phyloP scores from a whole-genome alignment of 2,888 invertebrate species.

The Phoenoteleia sp. region DNA sequence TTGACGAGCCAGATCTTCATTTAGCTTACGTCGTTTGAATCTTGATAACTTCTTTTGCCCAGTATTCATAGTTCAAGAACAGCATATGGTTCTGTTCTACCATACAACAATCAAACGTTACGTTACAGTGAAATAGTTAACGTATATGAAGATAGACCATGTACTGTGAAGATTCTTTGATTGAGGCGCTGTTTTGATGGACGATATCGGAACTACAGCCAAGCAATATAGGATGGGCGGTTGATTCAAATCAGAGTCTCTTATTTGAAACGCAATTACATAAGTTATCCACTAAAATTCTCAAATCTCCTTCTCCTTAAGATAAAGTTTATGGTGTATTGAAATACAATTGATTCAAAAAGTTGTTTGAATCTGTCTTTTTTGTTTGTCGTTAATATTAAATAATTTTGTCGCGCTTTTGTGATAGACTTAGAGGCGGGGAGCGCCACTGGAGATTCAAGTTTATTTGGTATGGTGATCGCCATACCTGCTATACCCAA shows the following conservation, averaged over 20 bases:
- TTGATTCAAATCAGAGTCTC: conserved; percentile 1
- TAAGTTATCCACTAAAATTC: background rate
- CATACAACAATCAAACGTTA: background rate
- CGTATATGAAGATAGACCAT: background rate
- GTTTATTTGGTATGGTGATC: conserved; percentile 20
- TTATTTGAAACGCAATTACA: background rate
- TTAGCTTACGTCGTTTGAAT: conserved; percentile 29
- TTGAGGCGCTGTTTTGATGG: conserved; percentile 6
- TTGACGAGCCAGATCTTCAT: conserved; percentile 17
- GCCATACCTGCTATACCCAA: conserved; percentile 25
- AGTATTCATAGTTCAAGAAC: conserved; percentile 1
- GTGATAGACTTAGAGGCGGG: background rate
- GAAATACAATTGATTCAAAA: background rate
- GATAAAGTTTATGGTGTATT: background rate
- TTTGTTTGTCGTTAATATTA: background rate
- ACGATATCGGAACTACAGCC: conserved; percentile 1
- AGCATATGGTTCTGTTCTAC: background rate
- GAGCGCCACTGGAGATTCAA: background rate
- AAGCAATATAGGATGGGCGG: background rate
- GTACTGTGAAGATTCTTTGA: conserved; percentile 1
- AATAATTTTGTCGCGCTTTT: too few relatives aligned
- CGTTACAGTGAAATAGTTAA: conserved; percentile 1
- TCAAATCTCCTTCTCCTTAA: background rate
- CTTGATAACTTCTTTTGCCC: conserved; percentile 9
- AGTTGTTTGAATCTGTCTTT: conserved; percentile 7